Base-by-base conservation (phyloP, 2,888 invertebrate genomes). In the Cantharis lateralis region DNA sequence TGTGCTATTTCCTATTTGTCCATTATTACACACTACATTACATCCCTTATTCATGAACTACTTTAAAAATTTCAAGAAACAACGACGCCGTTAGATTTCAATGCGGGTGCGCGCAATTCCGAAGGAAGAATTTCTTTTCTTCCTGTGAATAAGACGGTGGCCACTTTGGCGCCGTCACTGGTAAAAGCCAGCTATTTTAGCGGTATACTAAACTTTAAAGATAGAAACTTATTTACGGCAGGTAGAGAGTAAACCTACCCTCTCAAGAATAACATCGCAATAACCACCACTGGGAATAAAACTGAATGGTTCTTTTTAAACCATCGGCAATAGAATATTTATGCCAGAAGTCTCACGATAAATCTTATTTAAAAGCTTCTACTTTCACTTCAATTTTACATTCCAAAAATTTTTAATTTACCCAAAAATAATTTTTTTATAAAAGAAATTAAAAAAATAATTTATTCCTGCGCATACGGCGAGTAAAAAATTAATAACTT, bases 1-100 rank as follows among this genome's bases (percentile, higher is more conserved):
- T 77, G 70, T 71, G 71, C 66, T 28, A 69, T 62, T 69, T 70
- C 18, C 62, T 61, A 75, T 71, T 66, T 75, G 71, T 16, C 24
- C 20, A 20, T 66, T 64, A 64, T 64, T 64, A 64, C 1, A 1
- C 64, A 18, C 18, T 64, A 18, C 20, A 18, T 16, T 20, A 20
- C 48, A 5, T n/a, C n/a, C 48, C 48, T 48, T 48, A 48, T 48
- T n/a, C 48, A 9, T 9, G n/a, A 48, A 48, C 13, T 13, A 32
- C 32, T 13, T 32, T 32, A 11, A 13, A 32, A 32, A 13, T 11
- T 32, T 13, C 3, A 13, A 11, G 32, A 32, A 13, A 7, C 32
- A 11, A 3, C 13, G 32, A 32, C 4, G 28, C 11, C 28, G 28
- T 11, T 13, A 28, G 11, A 28, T 28, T 28, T 11, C 11, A 10